phyloP scores from a whole-genome alignment of 2,888 invertebrate genomes.

The Caenorhabditis sp. region DNA sequence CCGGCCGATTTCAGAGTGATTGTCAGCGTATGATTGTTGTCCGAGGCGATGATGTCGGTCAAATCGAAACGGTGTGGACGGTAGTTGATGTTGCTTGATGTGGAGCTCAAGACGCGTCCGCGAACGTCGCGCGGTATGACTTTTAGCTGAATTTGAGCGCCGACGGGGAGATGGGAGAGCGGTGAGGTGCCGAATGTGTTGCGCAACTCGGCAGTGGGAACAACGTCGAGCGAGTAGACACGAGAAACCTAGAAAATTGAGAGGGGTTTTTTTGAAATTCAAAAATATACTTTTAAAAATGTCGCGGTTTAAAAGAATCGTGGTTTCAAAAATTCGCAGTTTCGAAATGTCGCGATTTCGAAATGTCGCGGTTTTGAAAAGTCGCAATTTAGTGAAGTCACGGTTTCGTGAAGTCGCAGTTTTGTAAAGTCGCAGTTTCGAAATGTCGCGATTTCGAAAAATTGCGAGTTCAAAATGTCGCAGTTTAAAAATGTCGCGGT shows the following conservation, averaged over 20 bases:
- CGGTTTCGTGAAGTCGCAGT: no score
- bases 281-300: no score
- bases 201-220: slow-evolving; percentile 22
- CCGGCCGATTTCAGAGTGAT: slow-evolving; percentile 55
- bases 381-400: no score
- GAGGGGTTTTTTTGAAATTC: no score
- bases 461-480: no score
- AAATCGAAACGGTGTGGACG: slow-evolving; percentile 62
- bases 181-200: slow-evolving; percentile 20
- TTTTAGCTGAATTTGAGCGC: slow-evolving; percentile 42
- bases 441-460: no score
- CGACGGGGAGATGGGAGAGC: slow-evolving; percentile 43
- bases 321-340: no score
- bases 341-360: no score
- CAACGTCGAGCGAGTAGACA: slow-evolving; percentile 51
- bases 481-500: no score
- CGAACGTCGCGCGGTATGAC: slow-evolving; percentile 46
- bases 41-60: slow-evolving; percentile 51
- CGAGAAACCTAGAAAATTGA: slow-evolving; percentile 35
- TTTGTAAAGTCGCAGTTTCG: no score
- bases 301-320: no score
- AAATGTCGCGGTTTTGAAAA: no score
- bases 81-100: slow-evolving; percentile 42
- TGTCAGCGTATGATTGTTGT: slow-evolving; percentile 50
- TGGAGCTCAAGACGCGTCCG: slow-evolving; percentile 47